Evolutionary conservation across 2,888 invertebrate genomes (phyloP), one percentile per base, ranked within the genome.

Genomic region (Calameuta filiformis): DNA sequence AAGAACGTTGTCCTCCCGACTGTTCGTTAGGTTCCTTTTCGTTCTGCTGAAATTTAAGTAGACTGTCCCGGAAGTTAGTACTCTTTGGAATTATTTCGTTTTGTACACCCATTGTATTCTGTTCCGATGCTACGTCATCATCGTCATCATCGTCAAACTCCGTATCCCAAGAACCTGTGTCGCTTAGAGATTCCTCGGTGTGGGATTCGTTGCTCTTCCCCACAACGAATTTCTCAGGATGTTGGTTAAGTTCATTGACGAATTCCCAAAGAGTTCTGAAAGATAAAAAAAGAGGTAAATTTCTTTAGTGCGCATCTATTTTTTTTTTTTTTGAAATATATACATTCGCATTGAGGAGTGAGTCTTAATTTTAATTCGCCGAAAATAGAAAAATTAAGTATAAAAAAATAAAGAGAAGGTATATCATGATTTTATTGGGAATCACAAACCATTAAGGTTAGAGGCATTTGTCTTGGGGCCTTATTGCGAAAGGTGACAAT

Each of bases 141-240:
- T 37, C 69, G 15, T n/a, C 30, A 40, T 79, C 79, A 75, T 90
- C 90, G 11, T 90, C 90, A 76, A 91, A 92, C 56, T 91, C 91
- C 0, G 90, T 90, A n/a, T 86, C 91, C 92, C 91, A 92, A 9
- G 89, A 89, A 73, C 85, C 88, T 11, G 82, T 83, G 77, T 90
- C 90, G 81, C 87, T 89, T 33, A 85, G 68, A 1, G 83, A 81
- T 71, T 88, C 89, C 31, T 86, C 87, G 68, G 68, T 79, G 76
- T 31, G 80, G 35, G 75, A 76, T 77, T 35, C 76, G 76, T 56
- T 82, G 83, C 0, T 78, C 30, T 83, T 86, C 11, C 85, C 80
- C 33, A 82, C 81, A 3, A 87, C 82, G 82, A 85, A 90, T 69
- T 86, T 87, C 69, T 89, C 88, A 0, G 91, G 91, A 4, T 69